phyloP scores from a whole-genome alignment of 2,113 vertebrate genomes.

The Ondatra zibethicus region DNA sequence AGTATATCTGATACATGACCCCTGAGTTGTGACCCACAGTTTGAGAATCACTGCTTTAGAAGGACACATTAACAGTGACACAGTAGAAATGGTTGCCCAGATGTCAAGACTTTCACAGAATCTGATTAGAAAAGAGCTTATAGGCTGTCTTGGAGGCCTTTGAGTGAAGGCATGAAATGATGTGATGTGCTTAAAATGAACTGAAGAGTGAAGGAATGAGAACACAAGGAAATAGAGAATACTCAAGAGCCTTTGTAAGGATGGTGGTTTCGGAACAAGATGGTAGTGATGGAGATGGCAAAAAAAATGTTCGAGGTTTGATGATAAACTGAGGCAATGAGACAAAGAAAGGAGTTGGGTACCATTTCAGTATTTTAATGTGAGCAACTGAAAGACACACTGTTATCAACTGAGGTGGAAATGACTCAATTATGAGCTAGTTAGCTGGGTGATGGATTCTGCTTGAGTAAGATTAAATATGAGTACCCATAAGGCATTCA shows the following conservation, averaged over 20 bases:
- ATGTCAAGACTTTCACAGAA: neutral
- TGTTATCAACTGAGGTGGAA: neutral
- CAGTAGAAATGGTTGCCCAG: neutral
- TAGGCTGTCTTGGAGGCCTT: neutral
- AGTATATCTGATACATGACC: neutral
- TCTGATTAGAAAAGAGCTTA: neutral
- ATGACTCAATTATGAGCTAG: neutral
- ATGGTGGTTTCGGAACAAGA: neutral
- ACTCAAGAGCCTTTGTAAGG: neutral
- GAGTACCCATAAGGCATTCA: neutral
- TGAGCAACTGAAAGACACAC: neutral
- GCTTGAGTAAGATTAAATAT: neutral
- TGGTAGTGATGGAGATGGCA: neutral
- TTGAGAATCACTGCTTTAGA: neutral
- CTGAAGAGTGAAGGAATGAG: neutral
- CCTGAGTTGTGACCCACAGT: neutral
- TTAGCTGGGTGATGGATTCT: neutral
- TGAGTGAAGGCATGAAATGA: neutral
- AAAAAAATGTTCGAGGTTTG: neutral
- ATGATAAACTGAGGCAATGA: neutral
- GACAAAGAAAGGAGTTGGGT: neutral
- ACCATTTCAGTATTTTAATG: too few relatives aligned
- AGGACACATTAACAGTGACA: neutral
- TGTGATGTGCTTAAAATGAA: neutral
- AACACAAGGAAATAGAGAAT: neutral